A percentile compares a stretch with the other conserved stretches of the same genome.
Conservation (phyloP, 2,113 vertebrate genomes). For the Seriola quinqueradiata region DNA sequence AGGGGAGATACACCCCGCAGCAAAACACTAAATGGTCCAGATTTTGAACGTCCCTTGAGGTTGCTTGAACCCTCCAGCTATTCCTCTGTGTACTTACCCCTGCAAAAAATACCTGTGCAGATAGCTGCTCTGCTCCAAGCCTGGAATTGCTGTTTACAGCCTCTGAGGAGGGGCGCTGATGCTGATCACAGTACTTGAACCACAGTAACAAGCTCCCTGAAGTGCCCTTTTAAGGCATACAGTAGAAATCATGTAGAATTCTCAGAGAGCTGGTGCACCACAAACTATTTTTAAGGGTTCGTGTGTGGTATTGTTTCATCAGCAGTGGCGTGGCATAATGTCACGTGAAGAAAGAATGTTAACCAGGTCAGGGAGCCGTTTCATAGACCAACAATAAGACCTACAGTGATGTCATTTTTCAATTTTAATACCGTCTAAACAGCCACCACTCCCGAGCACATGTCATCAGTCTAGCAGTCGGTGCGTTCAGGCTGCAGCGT, state of each 20-base stretch:
- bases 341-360: too few relatives aligned
- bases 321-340: background rate
- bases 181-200: conserved; percentile 20
- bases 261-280: conserved; percentile 7
- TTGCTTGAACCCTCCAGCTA: conserved; percentile 30
- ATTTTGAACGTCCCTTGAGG: conserved; percentile 39
- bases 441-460: background rate
- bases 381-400: background rate
- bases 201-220: conserved; percentile 42
- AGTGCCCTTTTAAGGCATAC: conserved; percentile 21
- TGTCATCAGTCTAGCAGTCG: background rate
- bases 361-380: too few relatives aligned
- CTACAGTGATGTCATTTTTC: background rate
- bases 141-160: conserved; percentile 28
- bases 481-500: conserved; percentile 7
- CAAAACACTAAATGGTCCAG: conserved; percentile 35
- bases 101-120: conserved; percentile 31
- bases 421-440: background rate
- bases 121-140: conserved; percentile 36
- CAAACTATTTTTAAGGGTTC: conserved; percentile 46
- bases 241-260: conserved; percentile 8
- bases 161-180: conserved; percentile 27
- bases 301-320: conserved; percentile 22
- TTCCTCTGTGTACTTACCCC: conserved; percentile 33
- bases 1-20: conserved; percentile 10